These are phyloP conservation scores for Drosophila ustulata DNA, from an alignment of 2,888 invertebrate genomes.

Conservation along the genomic window DNA sequence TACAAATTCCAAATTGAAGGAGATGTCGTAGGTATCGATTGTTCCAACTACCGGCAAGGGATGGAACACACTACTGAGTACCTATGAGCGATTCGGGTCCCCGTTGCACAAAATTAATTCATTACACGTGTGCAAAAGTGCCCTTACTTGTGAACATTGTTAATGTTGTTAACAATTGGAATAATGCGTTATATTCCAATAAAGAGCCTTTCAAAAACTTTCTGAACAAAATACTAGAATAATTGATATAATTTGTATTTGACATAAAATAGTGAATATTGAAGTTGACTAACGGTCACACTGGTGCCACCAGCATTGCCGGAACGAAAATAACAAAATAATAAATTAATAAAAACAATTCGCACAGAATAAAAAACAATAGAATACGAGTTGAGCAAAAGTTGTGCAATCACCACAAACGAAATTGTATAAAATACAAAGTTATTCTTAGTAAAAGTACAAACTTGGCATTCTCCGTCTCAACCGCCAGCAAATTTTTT, in stretches of 20 bases:
- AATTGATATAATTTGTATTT: neutral
- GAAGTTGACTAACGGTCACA: neutral
- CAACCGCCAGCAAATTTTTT: slow-evolving; percentile 21
- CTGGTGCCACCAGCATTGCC: slow-evolving; percentile 3
- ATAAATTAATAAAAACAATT: neutral
- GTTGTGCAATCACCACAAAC: neutral
- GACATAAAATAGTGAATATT: neutral
- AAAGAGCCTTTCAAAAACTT: neutral
- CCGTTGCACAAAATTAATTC: too few species aligned
- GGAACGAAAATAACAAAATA: slow-evolving; percentile 1
- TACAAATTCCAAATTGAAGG: too few species aligned
- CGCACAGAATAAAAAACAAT: neutral
- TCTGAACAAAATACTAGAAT: neutral
- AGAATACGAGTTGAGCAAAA: neutral
- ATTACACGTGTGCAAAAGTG: too few species aligned
- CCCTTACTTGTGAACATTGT: too few species aligned
- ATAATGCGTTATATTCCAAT: too few species aligned
- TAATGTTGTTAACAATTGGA: too few species aligned
- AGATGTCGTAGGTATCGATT: too few species aligned
- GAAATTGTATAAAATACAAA: slow-evolving; percentile 1
- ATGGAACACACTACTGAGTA: too few species aligned
- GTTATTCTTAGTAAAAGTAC: slow-evolving; percentile 23
- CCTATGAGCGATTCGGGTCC: too few species aligned
- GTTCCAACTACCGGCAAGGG: too few species aligned
- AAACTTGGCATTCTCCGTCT: slow-evolving; percentile 21